Percentiles rank a stretch among this genome's conserved stretches.
These are phyloP conservation scores for Etheostoma perlongum DNA, from an alignment of 2,797 vertebrate species.

Conservation along the genomic window DNA sequence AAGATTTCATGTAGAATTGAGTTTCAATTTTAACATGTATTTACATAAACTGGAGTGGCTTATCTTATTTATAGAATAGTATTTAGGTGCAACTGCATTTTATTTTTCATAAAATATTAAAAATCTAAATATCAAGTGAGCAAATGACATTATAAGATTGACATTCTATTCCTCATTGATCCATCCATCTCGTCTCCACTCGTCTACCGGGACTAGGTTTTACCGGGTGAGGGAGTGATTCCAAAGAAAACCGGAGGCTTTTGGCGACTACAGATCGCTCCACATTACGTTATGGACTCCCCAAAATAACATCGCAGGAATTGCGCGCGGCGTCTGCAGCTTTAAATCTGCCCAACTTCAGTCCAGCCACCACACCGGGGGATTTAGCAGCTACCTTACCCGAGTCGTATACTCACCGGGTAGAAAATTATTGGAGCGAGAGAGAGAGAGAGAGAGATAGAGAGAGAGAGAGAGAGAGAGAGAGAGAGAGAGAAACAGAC, in stretches of 20 bases:
- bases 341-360: constrained; percentile 71
- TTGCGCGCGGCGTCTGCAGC: constrained; percentile 50
- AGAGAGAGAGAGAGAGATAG: constrained; percentile 18
- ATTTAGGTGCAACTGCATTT: no score
- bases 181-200: not conserved
- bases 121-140: not conserved
- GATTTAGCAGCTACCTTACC: constrained; percentile 56
- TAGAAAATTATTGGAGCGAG: constrained; percentile 77
- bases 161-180: constrained; percentile 1
- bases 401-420: constrained; percentile 48
- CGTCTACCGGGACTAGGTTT: constrained; percentile 28
- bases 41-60: no score
- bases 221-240: constrained; percentile 48
- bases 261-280: constrained; percentile 17
- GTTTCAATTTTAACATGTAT: constrained; percentile 13
- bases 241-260: constrained; percentile 24
- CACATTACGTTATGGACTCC: constrained; percentile 8
- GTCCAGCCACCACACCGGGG: constrained; percentile 49
- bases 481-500: constrained; percentile 54
- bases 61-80: no score
- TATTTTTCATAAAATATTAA: constrained; percentile 1
- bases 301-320: constrained; percentile 20
- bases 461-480: constrained; percentile 28
- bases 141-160: not conserved
- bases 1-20: constrained; percentile 41